Percentiles rank a stretch among this genome's conserved stretches.
Conservation (phyloP, 2,888 invertebrate species). For the Cryptus armator region DNA sequence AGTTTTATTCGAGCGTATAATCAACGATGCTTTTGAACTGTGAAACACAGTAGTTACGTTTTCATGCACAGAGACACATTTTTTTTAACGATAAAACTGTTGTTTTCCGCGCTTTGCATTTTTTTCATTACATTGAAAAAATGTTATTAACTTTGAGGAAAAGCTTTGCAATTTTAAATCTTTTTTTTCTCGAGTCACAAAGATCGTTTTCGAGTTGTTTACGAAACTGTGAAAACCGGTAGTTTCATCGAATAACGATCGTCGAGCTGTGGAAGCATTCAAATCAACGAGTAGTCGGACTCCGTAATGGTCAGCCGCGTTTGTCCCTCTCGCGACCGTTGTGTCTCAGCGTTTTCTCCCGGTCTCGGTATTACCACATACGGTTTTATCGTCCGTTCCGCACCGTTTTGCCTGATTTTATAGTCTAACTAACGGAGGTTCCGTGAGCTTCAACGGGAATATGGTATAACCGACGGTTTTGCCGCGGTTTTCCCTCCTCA, state of each 20-base stretch:
- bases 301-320: slow-evolving; percentile 21
- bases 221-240: no score
- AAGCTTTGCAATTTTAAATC: no score
- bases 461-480: slow-evolving; percentile 38
- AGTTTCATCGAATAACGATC: neutral
- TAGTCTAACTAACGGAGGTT: slow-evolving; percentile 50
- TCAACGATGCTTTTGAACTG: neutral
- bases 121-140: neutral
- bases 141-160: neutral
- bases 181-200: no score
- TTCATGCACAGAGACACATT: neutral
- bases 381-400: slow-evolving; percentile 20
- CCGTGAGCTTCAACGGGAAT: slow-evolving; percentile 46
- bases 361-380: neutral
- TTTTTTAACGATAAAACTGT: neutral
- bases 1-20: neutral
- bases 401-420: slow-evolving; percentile 51
- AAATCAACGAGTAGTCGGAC: slow-evolving; percentile 30
- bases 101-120: neutral
- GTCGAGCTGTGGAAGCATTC: neutral
- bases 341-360: slow-evolving; percentile 40
- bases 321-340: neutral
- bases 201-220: no score
- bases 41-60: no score
- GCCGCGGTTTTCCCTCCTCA: neutral